Base-by-base conservation (phyloP, 2,888 invertebrate species). In the Chloroclystis v-ata region DNA sequence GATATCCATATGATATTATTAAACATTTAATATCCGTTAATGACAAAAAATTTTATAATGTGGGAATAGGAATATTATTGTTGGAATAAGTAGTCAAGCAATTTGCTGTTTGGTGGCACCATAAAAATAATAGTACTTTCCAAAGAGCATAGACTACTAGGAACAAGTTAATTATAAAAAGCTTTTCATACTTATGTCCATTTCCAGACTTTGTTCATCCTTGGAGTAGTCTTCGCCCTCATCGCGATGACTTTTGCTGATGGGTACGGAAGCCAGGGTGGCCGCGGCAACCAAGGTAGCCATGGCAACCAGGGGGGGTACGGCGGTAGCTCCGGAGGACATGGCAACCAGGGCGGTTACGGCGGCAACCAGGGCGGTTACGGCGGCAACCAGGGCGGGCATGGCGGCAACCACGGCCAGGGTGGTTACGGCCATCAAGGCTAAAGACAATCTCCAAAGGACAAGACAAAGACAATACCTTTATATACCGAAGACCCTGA, bases 121-220 rank as follows among this genome's bases (percentile, higher is more conserved):
- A n/a, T n/a, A n/a, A n/a, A n/a, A n/a, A n/a, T n/a, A n/a, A n/a
- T n/a, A n/a, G n/a, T n/a, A n/a, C n/a, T n/a, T n/a, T n/a, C n/a
- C n/a, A n/a, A n/a, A n/a, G n/a, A n/a, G n/a, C n/a, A n/a, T n/a
- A n/a, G n/a, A n/a, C n/a, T n/a, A n/a, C n/a, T n/a, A n/a, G n/a
- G n/a, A n/a, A n/a, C n/a, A n/a, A n/a, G n/a, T n/a, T n/a, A n/a
- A n/a, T n/a, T n/a, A n/a, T n/a, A n/a, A n/a, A n/a, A n/a, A n/a
- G n/a, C n/a, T n/a, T n/a, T n/a, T n/a, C n/a, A n/a, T n/a, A n/a
- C n/a, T n/a, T n/a, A n/a, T n/a, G n/a, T n/a, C n/a, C n/a, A n/a
- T n/a, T 68, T 57, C 37, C 59, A 72, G 72, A 54, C 41, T 37
- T 29, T 65, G 16, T 50, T 71, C 20, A 43, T 65, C 26, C 42